A percentile compares a stretch with the other conserved stretches of the same genome.
Evolutionary conservation across 2,797 vertebrate genomes (phyloP).

Genomic region (Alosa sapidissima): DNA sequence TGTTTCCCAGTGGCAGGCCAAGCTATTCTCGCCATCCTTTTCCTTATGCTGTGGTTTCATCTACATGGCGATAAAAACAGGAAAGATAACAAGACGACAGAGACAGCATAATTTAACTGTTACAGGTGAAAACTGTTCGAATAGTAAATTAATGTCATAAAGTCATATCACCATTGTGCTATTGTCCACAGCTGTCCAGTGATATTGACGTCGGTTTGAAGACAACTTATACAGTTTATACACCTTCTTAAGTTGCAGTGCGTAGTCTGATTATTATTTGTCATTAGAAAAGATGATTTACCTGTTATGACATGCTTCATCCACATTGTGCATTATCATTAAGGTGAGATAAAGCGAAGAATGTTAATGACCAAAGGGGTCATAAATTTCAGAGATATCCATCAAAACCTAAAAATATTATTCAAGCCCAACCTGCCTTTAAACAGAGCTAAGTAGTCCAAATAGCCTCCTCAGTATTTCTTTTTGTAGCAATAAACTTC

Average conservation of each 20-base stretch:
- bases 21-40: neutral
- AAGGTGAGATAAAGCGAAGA: constrained; percentile 29
- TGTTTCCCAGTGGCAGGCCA: neutral
- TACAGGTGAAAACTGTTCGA: neutral
- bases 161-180: constrained; percentile 29
- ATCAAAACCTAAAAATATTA: neutral
- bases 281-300: constrained; percentile 6
- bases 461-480: neutral
- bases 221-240: neutral
- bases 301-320: constrained; percentile 9
- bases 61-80: neutral
- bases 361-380: constrained; percentile 22
- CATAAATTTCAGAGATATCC: constrained; percentile 22
- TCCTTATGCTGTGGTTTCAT: neutral
- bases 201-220: neutral
- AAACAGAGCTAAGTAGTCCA: neutral
- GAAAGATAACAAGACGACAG: neutral
- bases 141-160: neutral
- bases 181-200: constrained; percentile 7
- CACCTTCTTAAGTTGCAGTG: neutral
- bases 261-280: neutral
- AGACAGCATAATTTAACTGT: neutral
- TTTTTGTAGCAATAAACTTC: neutral
- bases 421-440: neutral
- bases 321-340: neutral